Evolutionary conservation across 2,113 vertebrate genomes (phyloP).

Genomic region (Indri indri): DNA sequence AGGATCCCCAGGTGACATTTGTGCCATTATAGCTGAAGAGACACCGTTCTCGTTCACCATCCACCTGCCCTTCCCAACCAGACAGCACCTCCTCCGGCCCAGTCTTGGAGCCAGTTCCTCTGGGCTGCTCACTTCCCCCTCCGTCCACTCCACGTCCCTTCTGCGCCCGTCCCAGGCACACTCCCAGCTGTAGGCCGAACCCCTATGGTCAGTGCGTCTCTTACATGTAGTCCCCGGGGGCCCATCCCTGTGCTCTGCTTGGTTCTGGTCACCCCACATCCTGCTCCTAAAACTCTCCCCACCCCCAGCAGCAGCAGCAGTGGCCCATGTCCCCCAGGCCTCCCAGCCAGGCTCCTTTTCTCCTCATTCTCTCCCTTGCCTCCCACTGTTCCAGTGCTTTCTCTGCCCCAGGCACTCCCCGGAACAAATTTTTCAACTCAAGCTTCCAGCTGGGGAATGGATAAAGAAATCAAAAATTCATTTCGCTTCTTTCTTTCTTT

Average conservation of each 20-base stretch:
- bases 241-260: not conserved
- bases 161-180: not conserved
- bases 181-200: too few species aligned
- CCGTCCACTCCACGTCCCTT: not conserved
- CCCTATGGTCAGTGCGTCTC: fast-evolving
- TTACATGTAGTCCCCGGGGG: not conserved
- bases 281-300: not conserved
- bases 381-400: not conserved
- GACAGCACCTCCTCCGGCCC: not conserved
- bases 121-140: not conserved
- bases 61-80: not conserved
- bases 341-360: not conserved
- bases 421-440: not conserved
- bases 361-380: not conserved
- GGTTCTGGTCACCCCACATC: not conserved
- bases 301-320: too few species aligned
- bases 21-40: not conserved
- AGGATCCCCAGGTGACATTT: not conserved
- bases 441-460: not conserved
- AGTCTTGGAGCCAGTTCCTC: not conserved
- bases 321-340: too few species aligned
- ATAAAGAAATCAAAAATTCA: not conserved
- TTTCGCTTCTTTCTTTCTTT: not conserved
- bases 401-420: not conserved
- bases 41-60: fast-evolving